phyloP scores from a whole-genome alignment of 2,113 vertebrate genomes.

The Sceloporus tristichus region DNA sequence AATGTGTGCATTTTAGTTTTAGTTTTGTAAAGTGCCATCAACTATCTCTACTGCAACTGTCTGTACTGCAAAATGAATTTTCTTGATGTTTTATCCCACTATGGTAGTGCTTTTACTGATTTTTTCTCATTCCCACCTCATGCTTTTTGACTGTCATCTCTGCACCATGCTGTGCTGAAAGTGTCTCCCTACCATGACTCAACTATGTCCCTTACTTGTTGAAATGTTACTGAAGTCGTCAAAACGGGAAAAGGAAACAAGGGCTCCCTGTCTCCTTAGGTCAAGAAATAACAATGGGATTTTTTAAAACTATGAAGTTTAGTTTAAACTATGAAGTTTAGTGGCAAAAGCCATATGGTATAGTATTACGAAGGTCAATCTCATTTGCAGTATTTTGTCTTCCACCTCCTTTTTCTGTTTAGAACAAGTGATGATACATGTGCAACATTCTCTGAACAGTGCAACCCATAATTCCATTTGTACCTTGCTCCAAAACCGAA shows the following conservation, averaged over 20 bases:
- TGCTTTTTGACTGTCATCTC: background rate
- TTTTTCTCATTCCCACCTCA: background rate
- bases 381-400: background rate
- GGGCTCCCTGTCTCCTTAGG: background rate
- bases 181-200: background rate
- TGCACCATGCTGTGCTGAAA: constrained; percentile 6
- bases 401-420: background rate
- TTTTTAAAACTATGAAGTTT: background rate
- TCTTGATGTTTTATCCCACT: background rate
- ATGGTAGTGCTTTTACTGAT: background rate
- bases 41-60: background rate
- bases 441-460: background rate
- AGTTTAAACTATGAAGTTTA: background rate
- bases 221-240: constrained; percentile 10
- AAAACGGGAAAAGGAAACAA: background rate
- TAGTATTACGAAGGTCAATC: background rate
- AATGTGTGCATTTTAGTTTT: background rate
- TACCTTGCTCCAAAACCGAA: constrained; percentile 22
- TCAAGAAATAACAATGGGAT: background rate
- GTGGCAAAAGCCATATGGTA: background rate
- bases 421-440: background rate
- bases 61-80: constrained; percentile 16
- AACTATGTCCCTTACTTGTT: background rate
- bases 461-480: background rate
- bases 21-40: rapidly evolving